Percentiles rank a stretch among this genome's conserved stretches.
These are phyloP conservation scores for Campopleginae sp. DNA, from an alignment of 2,888 invertebrate species.

Conservation along the genomic window DNA sequence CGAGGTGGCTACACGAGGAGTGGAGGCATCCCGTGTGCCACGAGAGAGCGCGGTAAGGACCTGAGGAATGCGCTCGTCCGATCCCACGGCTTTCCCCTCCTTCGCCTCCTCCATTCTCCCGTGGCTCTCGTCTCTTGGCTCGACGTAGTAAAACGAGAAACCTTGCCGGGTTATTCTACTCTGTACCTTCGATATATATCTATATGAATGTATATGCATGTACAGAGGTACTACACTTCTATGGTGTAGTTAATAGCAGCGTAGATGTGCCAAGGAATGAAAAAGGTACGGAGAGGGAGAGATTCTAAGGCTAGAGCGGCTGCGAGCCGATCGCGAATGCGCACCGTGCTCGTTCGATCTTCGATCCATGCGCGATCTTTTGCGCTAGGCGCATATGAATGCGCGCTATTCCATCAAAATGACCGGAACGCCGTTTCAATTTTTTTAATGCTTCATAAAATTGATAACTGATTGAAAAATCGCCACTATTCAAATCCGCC, in stretches of 20 bases:
- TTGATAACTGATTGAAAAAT: not conserved
- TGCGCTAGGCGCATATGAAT: constrained; percentile 47
- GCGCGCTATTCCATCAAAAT: constrained; percentile 26
- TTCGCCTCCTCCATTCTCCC: constrained; percentile 37
- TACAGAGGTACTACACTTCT: constrained; percentile 15
- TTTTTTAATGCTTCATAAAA: not conserved
- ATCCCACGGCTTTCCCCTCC: constrained; percentile 82
- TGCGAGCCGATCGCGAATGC: constrained; percentile 48
- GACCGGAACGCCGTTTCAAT: not conserved
- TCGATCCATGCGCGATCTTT: constrained; percentile 62
- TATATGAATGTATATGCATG: constrained; percentile 12
- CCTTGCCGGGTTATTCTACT: constrained; percentile 58
- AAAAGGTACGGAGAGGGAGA: constrained; percentile 35
- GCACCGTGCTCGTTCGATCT: constrained; percentile 58
- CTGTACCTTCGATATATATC: constrained; percentile 37
- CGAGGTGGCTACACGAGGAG: constrained; percentile 63
- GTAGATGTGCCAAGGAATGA: constrained; percentile 16
- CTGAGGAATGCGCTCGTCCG: constrained; percentile 83
- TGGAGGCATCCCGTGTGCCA: constrained; percentile 79
- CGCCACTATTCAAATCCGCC: not conserved
- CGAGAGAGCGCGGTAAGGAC: constrained; percentile 77
- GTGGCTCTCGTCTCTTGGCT: constrained; percentile 65
- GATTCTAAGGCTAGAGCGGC: constrained; percentile 36
- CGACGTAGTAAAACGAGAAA: constrained; percentile 67
- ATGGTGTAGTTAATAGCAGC: constrained; percentile 32